phyloP scores from a whole-genome alignment of 1,140 invertebrate genomes.

The Danaus melanippus region DNA sequence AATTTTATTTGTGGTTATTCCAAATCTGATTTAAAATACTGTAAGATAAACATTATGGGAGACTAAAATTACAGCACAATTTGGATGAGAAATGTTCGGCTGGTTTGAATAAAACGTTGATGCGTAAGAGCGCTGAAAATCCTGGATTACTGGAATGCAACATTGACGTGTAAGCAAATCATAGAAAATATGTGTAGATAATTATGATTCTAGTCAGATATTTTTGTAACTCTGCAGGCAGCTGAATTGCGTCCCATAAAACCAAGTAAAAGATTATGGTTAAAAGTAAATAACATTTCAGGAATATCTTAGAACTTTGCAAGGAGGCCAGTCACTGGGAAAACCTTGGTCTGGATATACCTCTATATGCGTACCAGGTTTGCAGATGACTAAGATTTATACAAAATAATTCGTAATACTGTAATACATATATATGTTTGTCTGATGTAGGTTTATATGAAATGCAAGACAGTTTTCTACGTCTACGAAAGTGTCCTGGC shows the following conservation, averaged over 20 bases:
- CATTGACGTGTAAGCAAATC: slow-evolving; percentile 77
- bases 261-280: neutral
- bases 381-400: no score
- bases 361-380: slow-evolving; percentile 72
- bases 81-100: slow-evolving; percentile 68
- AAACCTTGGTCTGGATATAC: slow-evolving; percentile 77
- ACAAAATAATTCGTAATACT: neutral
- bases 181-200: no score
- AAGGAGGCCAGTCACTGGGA: slow-evolving; percentile 81
- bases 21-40: neutral
- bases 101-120: slow-evolving; percentile 79
- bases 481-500: slow-evolving; percentile 82
- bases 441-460: slow-evolving; percentile 74
- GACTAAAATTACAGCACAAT: slow-evolving; percentile 39
- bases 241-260: no score
- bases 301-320: slow-evolving; percentile 71
- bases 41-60: neutral
- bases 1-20: neutral
- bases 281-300: slow-evolving; percentile 22
- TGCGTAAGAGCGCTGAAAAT: slow-evolving; percentile 76
- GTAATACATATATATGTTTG: slow-evolving; percentile 9
- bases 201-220: no score
- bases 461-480: slow-evolving; percentile 76
- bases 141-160: slow-evolving; percentile 83
- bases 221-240: no score